phyloP scores from a whole-genome alignment of 1,140 invertebrate species.

The Homarus americanus region DNA sequence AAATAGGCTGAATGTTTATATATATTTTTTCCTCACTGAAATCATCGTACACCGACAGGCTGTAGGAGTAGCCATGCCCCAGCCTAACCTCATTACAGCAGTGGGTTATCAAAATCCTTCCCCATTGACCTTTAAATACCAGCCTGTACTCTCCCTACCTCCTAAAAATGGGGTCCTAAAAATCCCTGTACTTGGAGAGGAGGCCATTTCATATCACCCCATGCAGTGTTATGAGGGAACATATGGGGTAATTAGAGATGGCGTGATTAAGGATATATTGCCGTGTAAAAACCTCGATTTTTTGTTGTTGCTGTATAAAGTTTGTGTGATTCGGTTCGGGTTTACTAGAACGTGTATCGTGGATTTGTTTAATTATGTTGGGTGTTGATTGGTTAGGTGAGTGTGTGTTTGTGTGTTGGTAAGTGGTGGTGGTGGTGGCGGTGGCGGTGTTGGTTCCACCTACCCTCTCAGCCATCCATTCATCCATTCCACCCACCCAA shows the following conservation, averaged over 20 bases:
- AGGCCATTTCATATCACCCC: not conserved
- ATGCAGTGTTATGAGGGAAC: not conserved
- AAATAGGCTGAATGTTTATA: no score
- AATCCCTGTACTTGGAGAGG: not conserved
- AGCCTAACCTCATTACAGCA: not conserved
- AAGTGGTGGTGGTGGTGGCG: no score
- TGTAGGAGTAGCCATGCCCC: not conserved
- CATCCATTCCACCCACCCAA: no score
- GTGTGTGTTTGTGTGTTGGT: no score
- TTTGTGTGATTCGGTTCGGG: not conserved
- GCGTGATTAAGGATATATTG: not conserved
- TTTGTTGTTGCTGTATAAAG: not conserved
- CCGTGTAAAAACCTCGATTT: not conserved
- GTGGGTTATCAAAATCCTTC: not conserved
- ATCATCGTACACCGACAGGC: not conserved
- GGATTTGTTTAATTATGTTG: not conserved
- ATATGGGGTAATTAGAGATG: not conserved
- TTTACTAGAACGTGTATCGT: not conserved
- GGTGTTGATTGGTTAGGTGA: not conserved
- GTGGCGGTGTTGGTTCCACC: no score
- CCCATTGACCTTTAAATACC: constrained; percentile 1
- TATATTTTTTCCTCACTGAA: no score
- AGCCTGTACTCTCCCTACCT: not conserved
- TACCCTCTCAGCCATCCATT: no score
- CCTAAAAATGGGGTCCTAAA: not conserved